Conservation (phyloP, 2,888 invertebrate genomes). For the Sclerodermus sp. region DNA sequence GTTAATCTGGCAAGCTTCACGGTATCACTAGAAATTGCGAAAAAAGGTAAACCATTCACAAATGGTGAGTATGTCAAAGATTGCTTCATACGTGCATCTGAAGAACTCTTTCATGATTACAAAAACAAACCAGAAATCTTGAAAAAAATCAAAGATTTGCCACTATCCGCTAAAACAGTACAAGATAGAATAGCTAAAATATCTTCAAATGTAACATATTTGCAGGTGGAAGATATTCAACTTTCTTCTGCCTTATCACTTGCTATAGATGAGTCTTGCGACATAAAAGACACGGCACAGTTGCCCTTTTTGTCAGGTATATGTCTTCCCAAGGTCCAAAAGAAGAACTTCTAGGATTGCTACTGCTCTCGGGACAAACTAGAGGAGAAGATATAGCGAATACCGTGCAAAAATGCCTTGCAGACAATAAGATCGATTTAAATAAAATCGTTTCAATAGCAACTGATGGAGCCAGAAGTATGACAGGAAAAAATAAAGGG, state of each 20-base stretch:
- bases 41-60: conserved; percentile 8
- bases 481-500: conserved; percentile 9
- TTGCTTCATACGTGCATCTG: conserved; percentile 11
- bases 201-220: conserved; percentile 23
- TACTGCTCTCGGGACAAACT: conserved; percentile 17
- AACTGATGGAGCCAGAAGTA: conserved; percentile 9
- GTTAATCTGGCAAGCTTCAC: conserved; percentile 10
- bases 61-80: conserved; percentile 8
- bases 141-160: conserved; percentile 10
- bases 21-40: conserved; percentile 6
- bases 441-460: conserved; percentile 8
- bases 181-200: conserved; percentile 20
- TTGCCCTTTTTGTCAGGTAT: conserved; percentile 12
- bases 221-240: conserved; percentile 28
- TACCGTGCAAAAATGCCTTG: conserved; percentile 6
- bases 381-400: conserved; percentile 7
- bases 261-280: conserved; percentile 23
- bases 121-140: conserved; percentile 8
- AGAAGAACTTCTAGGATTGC: conserved; percentile 25
- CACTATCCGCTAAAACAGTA: conserved; percentile 11
- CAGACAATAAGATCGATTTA: conserved; percentile 9
- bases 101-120: conserved; percentile 10
- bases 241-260: conserved; percentile 30
- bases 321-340: conserved; percentile 10
- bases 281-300: conserved; percentile 15